phyloP scores from a whole-genome alignment of 1,140 invertebrate genomes.

The Pseudomyrmex gracilis region DNA sequence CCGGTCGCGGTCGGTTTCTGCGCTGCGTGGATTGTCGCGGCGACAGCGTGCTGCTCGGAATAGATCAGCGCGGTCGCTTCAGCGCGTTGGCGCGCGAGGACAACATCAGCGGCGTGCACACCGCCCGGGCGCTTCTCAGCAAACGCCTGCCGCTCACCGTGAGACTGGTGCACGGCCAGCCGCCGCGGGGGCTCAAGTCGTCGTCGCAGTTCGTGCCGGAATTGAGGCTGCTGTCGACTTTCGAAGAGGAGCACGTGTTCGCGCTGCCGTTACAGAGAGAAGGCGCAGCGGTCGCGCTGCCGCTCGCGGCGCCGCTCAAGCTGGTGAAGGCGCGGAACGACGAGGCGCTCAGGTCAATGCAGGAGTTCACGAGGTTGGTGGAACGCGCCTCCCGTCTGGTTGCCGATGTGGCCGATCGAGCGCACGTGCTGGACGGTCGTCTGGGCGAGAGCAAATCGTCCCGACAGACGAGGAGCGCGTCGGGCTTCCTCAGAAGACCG shows the following conservation, averaged over 20 bases:
- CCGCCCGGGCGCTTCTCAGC: slow-evolving; percentile 93
- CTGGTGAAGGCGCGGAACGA: slow-evolving; percentile 94
- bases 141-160: slow-evolving; percentile 96
- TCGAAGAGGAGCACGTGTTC: slow-evolving; percentile 93
- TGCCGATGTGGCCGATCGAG: slow-evolving; percentile 93
- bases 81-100: slow-evolving; percentile 95
- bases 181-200: slow-evolving; percentile 92
- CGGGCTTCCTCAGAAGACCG: slow-evolving; percentile 86
- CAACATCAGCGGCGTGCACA: slow-evolving; percentile 96
- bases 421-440: slow-evolving; percentile 91
- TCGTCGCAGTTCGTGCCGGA: slow-evolving; percentile 93
- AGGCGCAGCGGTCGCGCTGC: slow-evolving; percentile 91
- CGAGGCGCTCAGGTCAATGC: slow-evolving; percentile 91
- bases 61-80: slow-evolving; percentile 95
- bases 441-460: slow-evolving; percentile 88
- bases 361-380: slow-evolving; percentile 92
- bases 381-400: slow-evolving; percentile 92
- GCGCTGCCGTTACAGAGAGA: slow-evolving; percentile 94
- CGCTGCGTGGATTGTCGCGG: slow-evolving; percentile 94
- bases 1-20: slow-evolving; percentile 91
- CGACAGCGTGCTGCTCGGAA: slow-evolving; percentile 92
- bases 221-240: slow-evolving; percentile 92
- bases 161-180: slow-evolving; percentile 94
- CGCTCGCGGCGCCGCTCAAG: slow-evolving; percentile 94
- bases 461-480: slow-evolving; percentile 80